These are phyloP conservation scores for Bryconaethiops microstoma DNA, from an alignment of 2,797 vertebrate species.

Conservation along the genomic window DNA sequence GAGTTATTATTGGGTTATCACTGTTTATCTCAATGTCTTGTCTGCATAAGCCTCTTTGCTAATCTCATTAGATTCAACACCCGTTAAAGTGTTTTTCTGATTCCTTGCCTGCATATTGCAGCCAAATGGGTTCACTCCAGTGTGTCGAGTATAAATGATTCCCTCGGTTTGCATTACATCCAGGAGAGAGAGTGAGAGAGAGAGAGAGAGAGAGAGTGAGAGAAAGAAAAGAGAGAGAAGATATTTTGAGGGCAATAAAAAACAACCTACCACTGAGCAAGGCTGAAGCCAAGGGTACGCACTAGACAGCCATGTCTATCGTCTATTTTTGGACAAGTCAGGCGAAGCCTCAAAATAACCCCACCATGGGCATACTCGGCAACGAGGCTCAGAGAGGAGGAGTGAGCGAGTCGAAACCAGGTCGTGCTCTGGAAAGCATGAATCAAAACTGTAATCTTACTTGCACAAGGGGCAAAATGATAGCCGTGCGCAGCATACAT, in stretches of 20 bases:
- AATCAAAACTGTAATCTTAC: conserved; percentile 69
- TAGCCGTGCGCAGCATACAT: conserved; percentile 66
- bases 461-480: conserved; percentile 53
- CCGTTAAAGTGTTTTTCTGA: conserved; percentile 78
- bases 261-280: conserved; percentile 26
- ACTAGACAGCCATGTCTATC: neutral
- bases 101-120: conserved; percentile 67
- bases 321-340: conserved; percentile 43
- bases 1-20: conserved; percentile 78
- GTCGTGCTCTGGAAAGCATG: conserved; percentile 58
- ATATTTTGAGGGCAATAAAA: conserved; percentile 40
- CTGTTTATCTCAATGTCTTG: conserved; percentile 76
- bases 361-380: conserved; percentile 30
- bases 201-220: neutral
- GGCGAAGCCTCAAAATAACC: conserved; percentile 34
- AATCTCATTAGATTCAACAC: conserved; percentile 82
- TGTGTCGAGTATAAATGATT: conserved; percentile 57
- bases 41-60: conserved; percentile 73
- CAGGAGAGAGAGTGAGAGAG: neutral
- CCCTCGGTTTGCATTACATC: conserved; percentile 43
- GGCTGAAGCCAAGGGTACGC: conserved; percentile 24
- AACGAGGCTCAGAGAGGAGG: conserved; percentile 30
- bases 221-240: neutral
- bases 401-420: conserved; percentile 50
- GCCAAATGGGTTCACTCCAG: conserved; percentile 75